Percentiles rank a stretch among this genome's conserved stretches.
phyloP scores from a whole-genome alignment of 2,797 vertebrate genomes.

The Myiotriccus ornatus region DNA sequence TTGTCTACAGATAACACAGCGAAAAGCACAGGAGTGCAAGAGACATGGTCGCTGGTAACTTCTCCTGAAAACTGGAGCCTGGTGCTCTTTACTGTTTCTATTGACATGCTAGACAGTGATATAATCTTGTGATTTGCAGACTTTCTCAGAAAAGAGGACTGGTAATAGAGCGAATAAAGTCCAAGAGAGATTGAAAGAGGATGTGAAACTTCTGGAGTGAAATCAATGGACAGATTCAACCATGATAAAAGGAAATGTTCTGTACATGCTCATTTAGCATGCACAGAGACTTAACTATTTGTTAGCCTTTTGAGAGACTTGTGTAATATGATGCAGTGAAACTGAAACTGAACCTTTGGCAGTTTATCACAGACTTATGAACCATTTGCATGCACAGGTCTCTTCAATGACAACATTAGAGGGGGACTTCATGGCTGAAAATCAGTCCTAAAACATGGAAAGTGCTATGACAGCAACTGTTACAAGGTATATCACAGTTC shows the following conservation, averaged over 20 bases:
- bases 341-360: neutral
- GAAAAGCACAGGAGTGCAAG: neutral
- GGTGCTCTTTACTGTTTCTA: neutral
- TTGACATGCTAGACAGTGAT: neutral
- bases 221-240: constrained; percentile 8
- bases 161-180: neutral
- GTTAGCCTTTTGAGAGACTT: neutral
- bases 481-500: neutral
- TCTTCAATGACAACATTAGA: neutral
- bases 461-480: neutral
- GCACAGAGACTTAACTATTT: neutral
- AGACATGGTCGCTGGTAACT: neutral
- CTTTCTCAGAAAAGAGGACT: neutral
- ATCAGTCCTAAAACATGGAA: neutral
- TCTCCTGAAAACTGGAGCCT: neutral
- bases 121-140: neutral
- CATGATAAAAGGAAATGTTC: neutral
- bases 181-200: neutral
- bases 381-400: neutral
- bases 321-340: neutral
- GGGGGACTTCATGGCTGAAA: neutral
- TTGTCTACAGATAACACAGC: neutral
- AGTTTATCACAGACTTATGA: neutral
- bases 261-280: neutral
- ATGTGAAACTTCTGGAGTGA: neutral